Base-by-base conservation (phyloP, 2,888 invertebrate species). In the Drosophila seclusa region DNA sequence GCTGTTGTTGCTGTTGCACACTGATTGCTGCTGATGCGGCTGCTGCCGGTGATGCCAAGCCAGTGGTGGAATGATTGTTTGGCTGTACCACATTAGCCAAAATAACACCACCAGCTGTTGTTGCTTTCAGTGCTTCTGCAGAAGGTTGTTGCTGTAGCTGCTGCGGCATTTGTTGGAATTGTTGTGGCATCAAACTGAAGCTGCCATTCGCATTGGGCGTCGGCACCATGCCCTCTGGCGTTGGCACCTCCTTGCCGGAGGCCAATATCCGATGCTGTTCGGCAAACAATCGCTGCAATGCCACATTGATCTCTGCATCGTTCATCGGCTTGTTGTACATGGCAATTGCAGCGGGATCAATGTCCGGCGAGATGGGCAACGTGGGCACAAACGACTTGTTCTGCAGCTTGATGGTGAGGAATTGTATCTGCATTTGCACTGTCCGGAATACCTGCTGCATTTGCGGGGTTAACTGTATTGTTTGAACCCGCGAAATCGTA, bases 231-330 rank as follows among this genome's bases (percentile, higher is more conserved):
- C 87, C 90, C 42, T 92, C 92, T 2, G 92, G 92, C 10, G 95
- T 95, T 10, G 95, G 94, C 78, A 96, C 94, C 72, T 96, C 93
- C 92, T 96, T 96, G 11, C 96, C 96, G 16, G 95, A 95, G 0
- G 96, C 95, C 74, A 96, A 90, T 75, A 97, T 96, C 88, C 95
- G 95, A 74, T 96, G 95, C 87, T 96, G 96, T 76, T 96, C 95
- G 65, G 95, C 94, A 80, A 95, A 95, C 38, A 96, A 92, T 77
- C 95, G 94, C 68, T 95, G 94, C 55, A 96, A 87, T 13, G 94
- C 91, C 13, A 94, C 91, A 87, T 95, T 94, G 63, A 93, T 93
- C 72, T 95, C 95, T 16, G 94, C 92, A 76, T 94, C 94, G 4
- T 93, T 94, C 83, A 94, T 94, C 72, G 93, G 91, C 63, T 93